Conservation (phyloP, 53 echinoderm and acorn worm species). For the Henricia sp. region DNA sequence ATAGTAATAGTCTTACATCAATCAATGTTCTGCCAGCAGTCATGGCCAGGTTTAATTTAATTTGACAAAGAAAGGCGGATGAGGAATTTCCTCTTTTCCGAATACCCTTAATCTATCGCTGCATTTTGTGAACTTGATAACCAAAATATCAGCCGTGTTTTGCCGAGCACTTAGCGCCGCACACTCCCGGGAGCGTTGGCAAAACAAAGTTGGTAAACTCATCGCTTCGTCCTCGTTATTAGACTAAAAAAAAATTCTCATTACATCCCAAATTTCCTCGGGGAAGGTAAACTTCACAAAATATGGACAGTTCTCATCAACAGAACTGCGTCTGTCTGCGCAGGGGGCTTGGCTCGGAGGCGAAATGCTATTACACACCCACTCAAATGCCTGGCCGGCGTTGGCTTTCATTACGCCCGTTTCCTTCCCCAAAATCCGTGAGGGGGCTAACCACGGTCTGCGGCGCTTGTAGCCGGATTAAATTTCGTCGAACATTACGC, state of each 20-base stretch:
- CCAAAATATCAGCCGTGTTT: no score
- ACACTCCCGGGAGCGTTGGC: neutral
- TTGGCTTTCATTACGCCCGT: slow-evolving; percentile 1
- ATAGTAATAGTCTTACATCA: no score
- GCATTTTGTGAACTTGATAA: no score
- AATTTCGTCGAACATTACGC: no score
- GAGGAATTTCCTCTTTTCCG: no score
- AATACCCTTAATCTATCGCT: no score
- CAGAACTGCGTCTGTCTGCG: neutral
- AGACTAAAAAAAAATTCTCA: slow-evolving; percentile 20
- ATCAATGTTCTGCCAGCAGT: no score
- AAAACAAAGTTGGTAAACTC: no score
- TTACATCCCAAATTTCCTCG: slow-evolving; percentile 9
- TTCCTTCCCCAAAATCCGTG: neutral
- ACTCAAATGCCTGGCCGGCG: neutral
- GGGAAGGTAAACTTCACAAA: slow-evolving; percentile 41
- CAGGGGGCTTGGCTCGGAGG: neutral
- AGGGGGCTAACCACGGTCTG: neutral
- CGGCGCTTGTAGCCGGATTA: neutral
- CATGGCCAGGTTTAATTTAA: no score
- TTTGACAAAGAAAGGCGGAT: no score
- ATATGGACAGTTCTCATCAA: slow-evolving; percentile 6
- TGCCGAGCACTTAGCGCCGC: slow-evolving; percentile 23
- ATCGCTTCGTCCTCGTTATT: neutral
- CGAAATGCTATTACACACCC: slow-evolving; percentile 12